A percentile compares a stretch with the other conserved stretches of the same genome.
These are phyloP conservation scores for Dryobates pubescens DNA, from an alignment of 2,797 vertebrate species.

Conservation along the genomic window DNA sequence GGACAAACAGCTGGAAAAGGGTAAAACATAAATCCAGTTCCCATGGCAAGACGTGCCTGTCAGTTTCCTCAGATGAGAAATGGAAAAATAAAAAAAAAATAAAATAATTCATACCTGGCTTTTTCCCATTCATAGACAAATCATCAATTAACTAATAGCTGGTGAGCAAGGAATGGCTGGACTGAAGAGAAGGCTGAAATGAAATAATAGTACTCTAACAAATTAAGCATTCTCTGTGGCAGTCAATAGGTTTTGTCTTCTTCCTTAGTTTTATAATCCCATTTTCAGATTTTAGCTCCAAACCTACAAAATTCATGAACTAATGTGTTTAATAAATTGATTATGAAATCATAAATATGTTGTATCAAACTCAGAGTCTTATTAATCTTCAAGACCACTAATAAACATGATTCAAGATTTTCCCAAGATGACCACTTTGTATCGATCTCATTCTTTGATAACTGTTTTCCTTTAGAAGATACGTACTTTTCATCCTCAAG, in stretches of 20 bases:
- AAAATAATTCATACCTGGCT: neutral
- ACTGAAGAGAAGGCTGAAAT: neutral
- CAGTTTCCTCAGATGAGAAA: neutral
- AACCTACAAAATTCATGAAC: neutral
- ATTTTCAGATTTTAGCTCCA: neutral
- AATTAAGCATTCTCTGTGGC: neutral
- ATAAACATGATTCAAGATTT: neutral
- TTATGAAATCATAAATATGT: neutral
- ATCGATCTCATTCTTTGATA: neutral
- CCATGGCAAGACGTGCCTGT: neutral
- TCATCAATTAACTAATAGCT: constrained; percentile 12
- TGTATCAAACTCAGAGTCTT: neutral
- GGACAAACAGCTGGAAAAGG: neutral
- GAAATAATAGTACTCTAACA: neutral
- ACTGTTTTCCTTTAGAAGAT: neutral
- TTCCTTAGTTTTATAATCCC: neutral
- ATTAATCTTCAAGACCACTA: neutral
- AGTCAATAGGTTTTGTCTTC: neutral
- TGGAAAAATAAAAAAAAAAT: neutral
- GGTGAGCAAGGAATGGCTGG: neutral
- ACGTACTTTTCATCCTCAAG: constrained; percentile 35
- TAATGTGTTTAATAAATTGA: neutral
- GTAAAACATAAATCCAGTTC: neutral
- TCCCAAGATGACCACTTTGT: neutral
- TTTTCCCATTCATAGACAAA: constrained; percentile 16